Base-by-base conservation (phyloP, 1,140 invertebrate species). In the Temnothorax longispinosus region DNA sequence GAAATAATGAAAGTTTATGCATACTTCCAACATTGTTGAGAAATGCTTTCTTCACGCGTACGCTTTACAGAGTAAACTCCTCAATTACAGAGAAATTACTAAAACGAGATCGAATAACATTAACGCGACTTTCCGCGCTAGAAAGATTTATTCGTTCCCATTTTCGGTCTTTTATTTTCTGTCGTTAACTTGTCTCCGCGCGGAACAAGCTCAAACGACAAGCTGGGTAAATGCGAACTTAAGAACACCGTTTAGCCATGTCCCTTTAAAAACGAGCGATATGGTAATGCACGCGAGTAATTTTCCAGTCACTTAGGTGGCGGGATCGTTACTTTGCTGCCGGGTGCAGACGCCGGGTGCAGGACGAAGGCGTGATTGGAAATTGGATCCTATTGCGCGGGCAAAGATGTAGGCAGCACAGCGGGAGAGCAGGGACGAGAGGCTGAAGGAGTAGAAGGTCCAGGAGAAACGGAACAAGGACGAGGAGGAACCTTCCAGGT, bases 251-350 rank as follows among this genome's bases (percentile, higher is more conserved):
- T 81, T 69, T 67, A 69, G 13, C 77, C 64, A 38, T 56, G 47
- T 41, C 44, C 21, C 44, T 67, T 27, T 21, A 35, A 11, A 21
- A 69, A 38, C 64, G 32, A 0, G 1, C 32, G 50, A 65, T 71
- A 81, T 71, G 64, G 65, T 71, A 81, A 71, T 81, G 64, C 50
- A n/a, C 62, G 76, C 64, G 72, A 69, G 72, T 72, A 89, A 89
- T 89, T 89, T 85, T 88, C 80, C 88, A 85, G 74, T 72, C 88
- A 86, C 65, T 88, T 88, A 74, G 58, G 27, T 75, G 62, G 13
- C 52, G 52, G 78, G 71, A 86, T 88, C 60, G 84, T 89, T 89
- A 89, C 65, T 78, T 41, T 54, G 65, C 67, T 86, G 72, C 82
- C 67, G 71, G 54, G 80, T 69, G n/a, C 75, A 47, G 56, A 54